Evolutionary conservation across 2,113 vertebrate genomes (phyloP), one percentile per base, ranked within the genome.

Genomic region (Campylorhamphus procurvoides): DNA sequence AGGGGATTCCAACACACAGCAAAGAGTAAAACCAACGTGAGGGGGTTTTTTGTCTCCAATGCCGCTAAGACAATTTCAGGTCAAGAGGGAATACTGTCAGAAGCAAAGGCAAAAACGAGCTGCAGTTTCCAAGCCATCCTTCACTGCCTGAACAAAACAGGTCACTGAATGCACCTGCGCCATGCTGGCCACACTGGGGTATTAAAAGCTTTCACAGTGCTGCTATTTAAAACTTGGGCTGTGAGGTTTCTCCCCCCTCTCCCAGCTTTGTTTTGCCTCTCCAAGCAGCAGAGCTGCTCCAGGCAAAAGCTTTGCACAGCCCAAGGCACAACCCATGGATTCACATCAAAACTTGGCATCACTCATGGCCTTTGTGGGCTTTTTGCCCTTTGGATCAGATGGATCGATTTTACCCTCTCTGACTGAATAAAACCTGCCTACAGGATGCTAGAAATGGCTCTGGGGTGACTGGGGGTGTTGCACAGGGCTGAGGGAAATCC

Each of bases 121-220:
- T 55, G 68, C 64, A 62, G 47, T 71, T 92, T 92, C 86, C 68
- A 69, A 80, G 84, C 47, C 63, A 52, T 80, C 95, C 86, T 86
- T 93, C 88, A 80, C 28, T 59, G 79, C 39, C 75, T 37, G 93
- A 90, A 95, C 75, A 93, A 85, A 94, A 62, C 58, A 86, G 92
- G 95, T 94, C 96, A 89, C 76, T 8, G 68, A 59, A 67, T 37
- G 56, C 93, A 84, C 74, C 92, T 80, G 83, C 1, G 0, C 87
- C 18, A 4, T 3, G 64, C 88, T 47, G 91, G 33, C 89, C 3
- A 0, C 63, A 67, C 86, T 37, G 47, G 6, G 47, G n/a, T 16
- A 59, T 69, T 59, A 63, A 93, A 93, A 77, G 86, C 94, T 87
- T 88, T 73, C 63, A 46, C 52, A 55, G 50, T 29, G 83, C 88